These are phyloP conservation scores for Columba janthina DNA, from an alignment of 2,113 vertebrate genomes.

Conservation along the genomic window DNA sequence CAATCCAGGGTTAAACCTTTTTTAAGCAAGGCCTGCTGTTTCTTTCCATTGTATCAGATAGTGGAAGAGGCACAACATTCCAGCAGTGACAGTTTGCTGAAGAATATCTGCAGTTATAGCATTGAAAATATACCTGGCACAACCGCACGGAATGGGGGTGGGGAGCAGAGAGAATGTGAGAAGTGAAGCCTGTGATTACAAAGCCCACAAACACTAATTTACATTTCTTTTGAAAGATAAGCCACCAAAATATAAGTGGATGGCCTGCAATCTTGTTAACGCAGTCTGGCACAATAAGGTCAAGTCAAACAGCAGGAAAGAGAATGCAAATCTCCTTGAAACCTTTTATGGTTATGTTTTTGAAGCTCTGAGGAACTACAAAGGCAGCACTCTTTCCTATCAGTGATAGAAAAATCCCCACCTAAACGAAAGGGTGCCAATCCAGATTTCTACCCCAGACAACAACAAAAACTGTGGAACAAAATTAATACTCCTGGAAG, in stretches of 20 bases:
- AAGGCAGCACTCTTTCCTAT: neutral
- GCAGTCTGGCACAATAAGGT: slow-evolving; percentile 60
- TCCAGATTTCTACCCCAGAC: neutral
- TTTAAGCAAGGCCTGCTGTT: slow-evolving; percentile 47
- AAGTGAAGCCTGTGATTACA: slow-evolving; percentile 20
- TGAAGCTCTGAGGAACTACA: neutral
- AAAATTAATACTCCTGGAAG: neutral
- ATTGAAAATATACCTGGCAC: slow-evolving; percentile 18
- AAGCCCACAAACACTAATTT: neutral
- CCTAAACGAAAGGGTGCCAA: neutral
- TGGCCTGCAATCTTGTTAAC: slow-evolving; percentile 40
- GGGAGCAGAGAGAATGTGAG: neutral
- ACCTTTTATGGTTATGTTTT: slow-evolving; percentile 51
- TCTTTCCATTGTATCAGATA: slow-evolving; percentile 14
- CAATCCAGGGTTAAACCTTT: slow-evolving; percentile 36
- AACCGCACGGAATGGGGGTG: neutral
- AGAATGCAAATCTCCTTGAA: slow-evolving; percentile 39
- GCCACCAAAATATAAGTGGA: slow-evolving; percentile 34
- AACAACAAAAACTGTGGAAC: neutral
- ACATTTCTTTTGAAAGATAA: slow-evolving; percentile 47
- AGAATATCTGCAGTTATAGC: neutral
- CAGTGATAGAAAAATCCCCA: neutral
- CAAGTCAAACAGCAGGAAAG: slow-evolving; percentile 31
- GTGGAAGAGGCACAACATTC: neutral
- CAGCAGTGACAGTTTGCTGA: neutral